Evolutionary conservation across 2,113 vertebrate genomes (phyloP), one percentile per base, ranked within the genome.

Genomic region (Anhinga anhinga): DNA sequence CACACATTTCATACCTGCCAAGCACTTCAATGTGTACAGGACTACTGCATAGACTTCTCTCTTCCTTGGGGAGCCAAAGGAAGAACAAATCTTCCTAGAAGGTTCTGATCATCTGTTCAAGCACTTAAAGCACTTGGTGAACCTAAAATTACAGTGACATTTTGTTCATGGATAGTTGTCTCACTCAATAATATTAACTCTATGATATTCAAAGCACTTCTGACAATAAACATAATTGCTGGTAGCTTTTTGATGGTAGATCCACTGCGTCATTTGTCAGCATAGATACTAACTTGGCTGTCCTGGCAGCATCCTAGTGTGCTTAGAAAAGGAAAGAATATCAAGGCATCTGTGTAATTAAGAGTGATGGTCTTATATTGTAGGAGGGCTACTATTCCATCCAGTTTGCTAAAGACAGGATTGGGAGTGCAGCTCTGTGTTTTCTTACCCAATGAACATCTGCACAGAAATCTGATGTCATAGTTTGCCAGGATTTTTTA

Each of bases 311-410:
- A 0, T 65, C 55, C 62, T 76, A 44, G 36, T 25, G 13, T 5
- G 30, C 70, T 93, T 78, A 82, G 56, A 79, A 93, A 85, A 69
- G 10, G 19, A 52, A 69, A 72, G 2, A 82, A 58, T 73, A 92
- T 62, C 82, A 65, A 88, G 79, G 50, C 82, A 93, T 83, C n/a
- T 83, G 55, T 70, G 62, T 86, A 92, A 96, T 94, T 90, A 95
- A 82, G 82, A 93, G 22, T 77, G 87, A 95, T 73, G 26, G 14
- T 73, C 45, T 81, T 94, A 50, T 45, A 63, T 49, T 58, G 58
- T 40, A 90, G 58, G 63, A 93, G n/a, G 67, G 9, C 16, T 86
- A 72, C 53, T 55, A 40, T 93, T 80, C 53, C 23, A 85, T 45
- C 12, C 88, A 79, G 34, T 91, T 79, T 73, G 25, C 47, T 91